These are phyloP conservation scores for Chaunax sp. DNA, from an alignment of 2,797 vertebrate species.

Conservation along the genomic window DNA sequence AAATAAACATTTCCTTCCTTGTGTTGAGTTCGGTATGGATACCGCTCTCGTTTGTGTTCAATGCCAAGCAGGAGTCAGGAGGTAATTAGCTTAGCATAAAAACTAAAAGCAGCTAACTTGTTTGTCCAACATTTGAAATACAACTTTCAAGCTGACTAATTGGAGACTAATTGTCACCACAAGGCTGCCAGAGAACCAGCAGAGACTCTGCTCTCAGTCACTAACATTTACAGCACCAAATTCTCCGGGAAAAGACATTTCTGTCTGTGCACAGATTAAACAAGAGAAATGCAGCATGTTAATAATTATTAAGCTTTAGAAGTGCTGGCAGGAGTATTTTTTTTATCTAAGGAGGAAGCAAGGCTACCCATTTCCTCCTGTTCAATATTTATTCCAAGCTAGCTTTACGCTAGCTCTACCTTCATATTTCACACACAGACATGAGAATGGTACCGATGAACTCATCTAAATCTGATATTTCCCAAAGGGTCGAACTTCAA, in stretches of 20 bases:
- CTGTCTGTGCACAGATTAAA: background rate
- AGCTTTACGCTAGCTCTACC: background rate
- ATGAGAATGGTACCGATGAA: background rate
- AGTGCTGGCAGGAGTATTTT: too few species aligned
- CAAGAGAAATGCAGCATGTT: background rate
- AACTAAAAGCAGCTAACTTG: background rate
- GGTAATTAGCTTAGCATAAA: slow-evolving; percentile 3
- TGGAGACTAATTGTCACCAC: too few species aligned
- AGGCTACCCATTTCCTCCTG: too few species aligned
- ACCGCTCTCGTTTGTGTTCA: background rate
- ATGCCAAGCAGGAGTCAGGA: too few species aligned
- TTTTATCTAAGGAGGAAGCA: too few species aligned
- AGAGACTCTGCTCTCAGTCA: background rate
- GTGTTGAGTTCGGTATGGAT: background rate
- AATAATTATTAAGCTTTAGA: background rate
- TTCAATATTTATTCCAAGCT: background rate
- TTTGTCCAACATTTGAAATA: too few species aligned
- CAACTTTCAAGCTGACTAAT: too few species aligned
- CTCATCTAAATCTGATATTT: background rate
- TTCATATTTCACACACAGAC: background rate
- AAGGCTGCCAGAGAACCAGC: background rate
- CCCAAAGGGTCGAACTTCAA: background rate
- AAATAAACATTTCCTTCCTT: background rate
- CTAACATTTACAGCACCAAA: background rate
- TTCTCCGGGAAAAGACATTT: background rate